A percentile compares a stretch with the other conserved stretches of the same genome.
Conservation (phyloP, 2,113 vertebrate genomes). For the Dendropsophus ebraccatus region DNA sequence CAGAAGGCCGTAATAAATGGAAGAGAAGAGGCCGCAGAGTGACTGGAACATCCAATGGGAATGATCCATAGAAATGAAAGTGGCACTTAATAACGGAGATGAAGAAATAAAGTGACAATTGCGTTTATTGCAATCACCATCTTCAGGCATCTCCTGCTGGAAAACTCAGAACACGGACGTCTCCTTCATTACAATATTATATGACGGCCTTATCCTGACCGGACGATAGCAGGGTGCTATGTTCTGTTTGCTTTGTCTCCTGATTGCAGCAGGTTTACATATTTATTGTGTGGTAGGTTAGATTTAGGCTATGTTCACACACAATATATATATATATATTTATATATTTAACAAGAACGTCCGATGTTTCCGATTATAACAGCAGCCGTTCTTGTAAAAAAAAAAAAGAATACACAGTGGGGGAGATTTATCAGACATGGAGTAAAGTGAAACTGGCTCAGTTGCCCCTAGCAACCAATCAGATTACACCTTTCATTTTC, state of each 20-base stretch:
- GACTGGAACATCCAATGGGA: constrained; percentile 2
- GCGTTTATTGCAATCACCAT: constrained; percentile 9
- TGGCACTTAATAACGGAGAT: not conserved
- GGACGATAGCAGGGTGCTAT: not conserved
- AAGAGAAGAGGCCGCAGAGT: constrained; percentile 10
- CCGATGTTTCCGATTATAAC: too few species aligned
- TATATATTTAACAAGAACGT: too few species aligned
- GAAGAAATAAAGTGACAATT: constrained; percentile 19
- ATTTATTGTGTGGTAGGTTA: not conserved
- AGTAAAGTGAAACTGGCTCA: too few species aligned
- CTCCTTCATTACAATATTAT: not conserved
- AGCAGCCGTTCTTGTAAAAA: too few species aligned
- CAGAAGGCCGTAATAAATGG: constrained; percentile 27
- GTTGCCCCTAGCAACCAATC: too few species aligned
- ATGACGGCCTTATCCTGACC: not conserved
- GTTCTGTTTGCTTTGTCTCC: not conserved
- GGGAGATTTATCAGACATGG: too few species aligned
- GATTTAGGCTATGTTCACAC: not conserved
- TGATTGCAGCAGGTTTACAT: not conserved
- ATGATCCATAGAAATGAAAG: constrained; percentile 8
- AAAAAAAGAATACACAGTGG: too few species aligned
- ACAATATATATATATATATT: too few species aligned
- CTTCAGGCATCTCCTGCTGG: not conserved
- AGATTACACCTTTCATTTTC: too few species aligned
- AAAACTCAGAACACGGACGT: not conserved